Evolutionary conservation across 2,888 invertebrate genomes (phyloP).

Genomic region (Cataglyphis albicans): DNA sequence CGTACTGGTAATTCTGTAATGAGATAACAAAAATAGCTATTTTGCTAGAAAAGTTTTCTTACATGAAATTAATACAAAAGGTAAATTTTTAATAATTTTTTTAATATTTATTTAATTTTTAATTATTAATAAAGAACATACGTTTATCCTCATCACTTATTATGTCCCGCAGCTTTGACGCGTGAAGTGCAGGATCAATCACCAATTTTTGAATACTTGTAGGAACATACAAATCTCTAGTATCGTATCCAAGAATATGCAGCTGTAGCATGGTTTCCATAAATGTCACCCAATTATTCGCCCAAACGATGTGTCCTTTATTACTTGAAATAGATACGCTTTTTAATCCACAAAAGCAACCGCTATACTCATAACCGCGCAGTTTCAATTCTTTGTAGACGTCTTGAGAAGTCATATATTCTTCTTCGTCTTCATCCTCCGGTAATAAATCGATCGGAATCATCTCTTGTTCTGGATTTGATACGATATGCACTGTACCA

Average conservation of each 20-base stretch:
- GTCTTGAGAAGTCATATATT: slow-evolving; percentile 80
- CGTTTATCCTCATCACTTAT: neutral
- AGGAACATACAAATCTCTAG: slow-evolving; percentile 87
- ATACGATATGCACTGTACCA: slow-evolving; percentile 89
- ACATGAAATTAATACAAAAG: neutral
- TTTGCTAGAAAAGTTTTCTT: neutral
- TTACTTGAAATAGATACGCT: slow-evolving; percentile 80
- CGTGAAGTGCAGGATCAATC: slow-evolving; percentile 86
- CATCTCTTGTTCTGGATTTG: slow-evolving; percentile 82
- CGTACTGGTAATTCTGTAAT: neutral
- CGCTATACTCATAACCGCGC: slow-evolving; percentile 87
- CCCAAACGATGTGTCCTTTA: slow-evolving; percentile 86
- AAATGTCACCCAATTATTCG: slow-evolving; percentile 90
- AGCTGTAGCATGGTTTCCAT: slow-evolving; percentile 90
- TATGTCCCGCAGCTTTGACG: neutral
- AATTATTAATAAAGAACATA: neutral
- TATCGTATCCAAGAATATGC: slow-evolving; percentile 86
- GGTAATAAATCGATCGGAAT: slow-evolving; percentile 60
- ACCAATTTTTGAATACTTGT: slow-evolving; percentile 87
- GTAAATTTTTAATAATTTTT: too few relatives aligned
- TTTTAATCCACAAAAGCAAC: slow-evolving; percentile 87
- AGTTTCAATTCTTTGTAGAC: slow-evolving; percentile 86
- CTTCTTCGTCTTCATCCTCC: slow-evolving; percentile 63
- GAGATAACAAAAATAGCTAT: neutral
- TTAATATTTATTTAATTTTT: too few relatives aligned